Base-by-base conservation (phyloP, 2,888 invertebrate species). In the Hemicrepidius hirtus region DNA sequence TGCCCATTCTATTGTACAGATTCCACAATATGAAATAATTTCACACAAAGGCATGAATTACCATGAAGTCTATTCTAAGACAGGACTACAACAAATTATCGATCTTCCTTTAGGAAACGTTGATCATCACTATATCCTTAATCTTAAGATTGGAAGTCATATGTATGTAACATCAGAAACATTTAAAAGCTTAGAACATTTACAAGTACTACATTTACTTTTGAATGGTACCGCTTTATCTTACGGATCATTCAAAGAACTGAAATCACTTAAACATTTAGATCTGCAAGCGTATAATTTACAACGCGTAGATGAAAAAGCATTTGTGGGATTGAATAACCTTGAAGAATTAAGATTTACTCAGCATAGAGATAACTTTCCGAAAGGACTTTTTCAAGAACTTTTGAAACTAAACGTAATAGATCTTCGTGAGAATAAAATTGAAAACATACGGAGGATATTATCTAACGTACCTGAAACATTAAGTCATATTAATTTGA, bases 161-260 rank as follows among this genome's bases (percentile, higher is more conserved):
- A 24, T 55, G 2, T 0, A 63, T 3, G 20, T 69, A 16, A 20
- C 20, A 3, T 16, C 28, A 0, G 12, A 41, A 12, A 24, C 18
- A 4, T 69, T 69, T 21, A 3, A 35, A 12, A 32, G 44, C 0
- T 28, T 63, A n/a, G 24, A 53, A 6, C 35, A 63, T n/a, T 13
- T 69, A n/a, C 53, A 69, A 64, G 35, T 64, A 1, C 18, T 69
- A 55, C 63, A 69, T 21, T 16, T 69, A 13, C 13, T 69, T 9
- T 13, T 69, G 0, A 55, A 69, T 16, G 32, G 10, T 1, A 32
- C 41, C 6, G 35, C 32, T 7, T 28, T 69, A 13, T 37, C 69
- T 3, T 13, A 12, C 1, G 41, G 13, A 3, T 3, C 55, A 0
- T 69, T 69, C 32, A 32, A 53, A 0, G 28, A 41, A 6, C 18